A percentile compares a stretch with the other conserved stretches of the same genome.
Conservation (phyloP, 2,888 invertebrate genomes). For the Odontocolon sp. region DNA sequence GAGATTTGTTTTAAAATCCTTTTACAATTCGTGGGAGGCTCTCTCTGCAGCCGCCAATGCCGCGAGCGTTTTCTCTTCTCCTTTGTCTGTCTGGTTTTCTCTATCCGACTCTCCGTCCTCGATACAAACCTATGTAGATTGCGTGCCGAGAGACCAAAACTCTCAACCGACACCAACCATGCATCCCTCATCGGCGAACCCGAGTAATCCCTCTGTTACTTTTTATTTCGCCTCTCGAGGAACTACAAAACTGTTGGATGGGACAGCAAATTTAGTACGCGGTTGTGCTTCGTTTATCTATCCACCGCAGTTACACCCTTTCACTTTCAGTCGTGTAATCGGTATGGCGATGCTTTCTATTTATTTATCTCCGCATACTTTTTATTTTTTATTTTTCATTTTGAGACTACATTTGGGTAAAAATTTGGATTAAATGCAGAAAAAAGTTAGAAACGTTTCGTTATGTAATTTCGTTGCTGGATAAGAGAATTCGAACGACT, state of each 20-base stretch:
- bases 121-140: conserved; percentile 69
- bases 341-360: not conserved
- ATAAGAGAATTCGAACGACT: conserved; percentile 13
- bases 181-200: conserved; percentile 10
- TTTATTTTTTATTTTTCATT: too few species aligned
- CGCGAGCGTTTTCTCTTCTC: conserved; percentile 51
- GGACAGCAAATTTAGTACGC: not conserved
- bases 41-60: conserved; percentile 35
- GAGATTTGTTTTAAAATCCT: conserved; percentile 81
- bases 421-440: conserved; percentile 3
- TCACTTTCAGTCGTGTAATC: not conserved
- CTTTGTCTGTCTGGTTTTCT: conserved; percentile 3
- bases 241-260: not conserved
- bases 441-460: conserved; percentile 20
- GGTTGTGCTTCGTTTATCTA: conserved; percentile 14
- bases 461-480: not conserved
- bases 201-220: conserved; percentile 10
- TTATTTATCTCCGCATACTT: too few species aligned
- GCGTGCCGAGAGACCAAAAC: conserved; percentile 71
- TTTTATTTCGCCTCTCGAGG: conserved; percentile 19
- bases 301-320: not conserved
- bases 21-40: conserved; percentile 76
- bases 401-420: too few species aligned
- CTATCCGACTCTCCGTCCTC: conserved; percentile 55
- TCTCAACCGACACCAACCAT: conserved; percentile 1